A percentile compares a stretch with the other conserved stretches of the same genome.
Evolutionary conservation across 1,140 invertebrate genomes (phyloP).

Genomic region (Campoletis sonorensis): DNA sequence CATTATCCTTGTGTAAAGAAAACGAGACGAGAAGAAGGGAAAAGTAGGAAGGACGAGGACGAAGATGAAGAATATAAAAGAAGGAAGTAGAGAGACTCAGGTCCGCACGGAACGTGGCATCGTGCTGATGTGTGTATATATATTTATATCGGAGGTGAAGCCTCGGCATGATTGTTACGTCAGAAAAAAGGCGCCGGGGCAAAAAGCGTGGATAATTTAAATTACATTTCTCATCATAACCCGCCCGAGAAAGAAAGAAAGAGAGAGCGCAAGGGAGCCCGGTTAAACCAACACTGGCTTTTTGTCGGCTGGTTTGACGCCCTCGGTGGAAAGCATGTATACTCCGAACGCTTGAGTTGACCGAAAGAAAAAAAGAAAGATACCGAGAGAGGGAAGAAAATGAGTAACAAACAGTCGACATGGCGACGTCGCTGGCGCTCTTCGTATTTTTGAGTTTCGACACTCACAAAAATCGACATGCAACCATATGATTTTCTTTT

Average conservation of each 20-base stretch:
- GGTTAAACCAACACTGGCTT: slow-evolving; percentile 66
- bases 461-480: neutral
- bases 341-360: neutral
- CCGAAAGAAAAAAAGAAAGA: slow-evolving; percentile 3
- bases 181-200: slow-evolving; percentile 53
- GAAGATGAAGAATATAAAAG: slow-evolving; percentile 24
- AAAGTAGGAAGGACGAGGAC: neutral
- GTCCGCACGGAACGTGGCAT: slow-evolving; percentile 35
- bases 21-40: slow-evolving; percentile 22
- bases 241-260: slow-evolving; percentile 38
- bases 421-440: neutral
- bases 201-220: slow-evolving; percentile 74
- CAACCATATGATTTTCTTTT: no score
- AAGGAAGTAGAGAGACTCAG: slow-evolving; percentile 17
- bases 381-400: neutral
- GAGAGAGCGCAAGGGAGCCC: slow-evolving; percentile 44
- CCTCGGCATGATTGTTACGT: slow-evolving; percentile 62
- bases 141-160: neutral
- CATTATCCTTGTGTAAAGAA: slow-evolving; percentile 16
- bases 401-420: neutral
- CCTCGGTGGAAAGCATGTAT: slow-evolving; percentile 16
- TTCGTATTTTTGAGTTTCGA: neutral
- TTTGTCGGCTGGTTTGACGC: slow-evolving; percentile 51
- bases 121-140: neutral
- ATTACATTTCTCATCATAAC: slow-evolving; percentile 72